Conservation (phyloP, 2,888 invertebrate species). For the Hirtodrosophila alboralis region DNA sequence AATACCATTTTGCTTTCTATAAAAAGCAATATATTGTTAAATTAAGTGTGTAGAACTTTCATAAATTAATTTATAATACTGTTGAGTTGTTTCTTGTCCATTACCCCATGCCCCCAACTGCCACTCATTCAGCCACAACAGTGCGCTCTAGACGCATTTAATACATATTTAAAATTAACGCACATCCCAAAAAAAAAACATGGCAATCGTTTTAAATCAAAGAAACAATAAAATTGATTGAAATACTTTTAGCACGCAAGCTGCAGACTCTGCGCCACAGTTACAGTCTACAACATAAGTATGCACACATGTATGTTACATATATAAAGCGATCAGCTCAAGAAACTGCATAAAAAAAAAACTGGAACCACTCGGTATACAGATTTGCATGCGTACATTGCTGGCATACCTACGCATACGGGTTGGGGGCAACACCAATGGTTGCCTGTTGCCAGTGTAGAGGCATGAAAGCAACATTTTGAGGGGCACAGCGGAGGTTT, state of each 20-base stretch:
- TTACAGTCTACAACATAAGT: constrained; percentile 6
- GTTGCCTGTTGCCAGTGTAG: constrained; percentile 14
- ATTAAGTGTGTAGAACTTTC: no score
- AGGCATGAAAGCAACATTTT: constrained; percentile 10
- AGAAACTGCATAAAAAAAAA: constrained; percentile 54
- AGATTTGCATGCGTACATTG: constrained; percentile 81
- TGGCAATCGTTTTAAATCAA: constrained; percentile 77
- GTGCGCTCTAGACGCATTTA: constrained; percentile 11
- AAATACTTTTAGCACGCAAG: constrained; percentile 74
- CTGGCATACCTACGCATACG: constrained; percentile 82
- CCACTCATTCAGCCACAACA: constrained; percentile 3
- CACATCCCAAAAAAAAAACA: constrained; percentile 58
- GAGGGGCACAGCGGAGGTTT: constrained; percentile 27
- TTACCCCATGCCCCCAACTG: no score
- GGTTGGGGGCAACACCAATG: constrained; percentile 23
- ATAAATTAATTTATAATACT: background rate
- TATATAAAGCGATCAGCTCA: constrained; percentile 21
- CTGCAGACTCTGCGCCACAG: constrained; percentile 23
- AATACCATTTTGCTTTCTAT: no score
- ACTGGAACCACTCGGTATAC: constrained; percentile 58
- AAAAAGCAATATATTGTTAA: no score
- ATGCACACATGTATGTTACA: constrained; percentile 1
- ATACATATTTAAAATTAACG: constrained; percentile 46
- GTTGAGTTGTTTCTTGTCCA: constrained; percentile 3
- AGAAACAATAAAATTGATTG: constrained; percentile 73